Percentiles rank a stretch among this genome's conserved stretches.
Conservation (phyloP, 2,797 vertebrate genomes). For the Rhinatrema bivittatum region DNA sequence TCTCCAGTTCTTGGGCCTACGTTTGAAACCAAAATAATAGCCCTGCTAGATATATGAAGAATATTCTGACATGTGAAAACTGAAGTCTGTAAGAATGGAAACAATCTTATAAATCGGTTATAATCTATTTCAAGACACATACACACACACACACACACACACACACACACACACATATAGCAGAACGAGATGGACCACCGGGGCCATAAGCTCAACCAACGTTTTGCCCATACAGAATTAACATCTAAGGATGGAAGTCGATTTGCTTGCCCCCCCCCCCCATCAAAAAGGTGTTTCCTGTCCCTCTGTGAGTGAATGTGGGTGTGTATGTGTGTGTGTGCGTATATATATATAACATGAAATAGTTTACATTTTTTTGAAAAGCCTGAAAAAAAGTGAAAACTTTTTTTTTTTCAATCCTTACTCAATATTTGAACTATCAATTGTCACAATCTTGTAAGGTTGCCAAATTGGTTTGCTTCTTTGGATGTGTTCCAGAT, state of each 20-base stretch:
- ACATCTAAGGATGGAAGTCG: too few relatives aligned
- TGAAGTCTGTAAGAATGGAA: conserved; percentile 14
- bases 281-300: too few relatives aligned
- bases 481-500: conserved; percentile 39
- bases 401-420: conserved; percentile 16
- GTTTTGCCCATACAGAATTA: too few relatives aligned
- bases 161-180: neutral
- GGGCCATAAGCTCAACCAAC: too few relatives aligned
- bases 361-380: conserved; percentile 6
- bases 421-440: conserved; percentile 35
- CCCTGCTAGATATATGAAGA: too few relatives aligned
- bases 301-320: too few relatives aligned
- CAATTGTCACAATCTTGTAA: conserved; percentile 26
- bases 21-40: too few relatives aligned
- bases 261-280: too few relatives aligned
- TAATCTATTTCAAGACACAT: neutral
- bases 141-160: neutral
- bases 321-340: conserved; percentile 9
- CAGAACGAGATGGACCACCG: too few relatives aligned
- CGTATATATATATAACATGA: neutral
- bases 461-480: conserved; percentile 30
- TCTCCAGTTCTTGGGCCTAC: too few relatives aligned
- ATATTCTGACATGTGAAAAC: conserved; percentile 15
- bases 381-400: conserved; percentile 15
- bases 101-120: too few relatives aligned